phyloP scores from a whole-genome alignment of 1,140 invertebrate genomes.

The Panagrolaimus sp. region DNA sequence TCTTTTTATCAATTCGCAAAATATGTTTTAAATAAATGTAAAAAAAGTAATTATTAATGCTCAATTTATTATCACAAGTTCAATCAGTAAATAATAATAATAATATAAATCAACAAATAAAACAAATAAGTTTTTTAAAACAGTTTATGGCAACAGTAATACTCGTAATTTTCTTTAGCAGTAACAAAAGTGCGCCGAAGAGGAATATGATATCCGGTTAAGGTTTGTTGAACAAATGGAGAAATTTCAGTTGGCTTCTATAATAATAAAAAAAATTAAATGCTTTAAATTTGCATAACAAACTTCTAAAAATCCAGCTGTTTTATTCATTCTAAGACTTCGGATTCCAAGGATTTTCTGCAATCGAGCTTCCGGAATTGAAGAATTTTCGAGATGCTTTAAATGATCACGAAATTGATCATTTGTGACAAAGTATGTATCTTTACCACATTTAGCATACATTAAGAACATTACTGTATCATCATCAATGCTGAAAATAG shows the following conservation, averaged over 20 bases:
- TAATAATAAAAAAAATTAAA: not conserved
- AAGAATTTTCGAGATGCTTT: not conserved
- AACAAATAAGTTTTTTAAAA: too few species aligned
- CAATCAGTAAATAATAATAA: too few species aligned
- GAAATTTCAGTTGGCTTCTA: not conserved
- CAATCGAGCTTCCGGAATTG: not conserved
- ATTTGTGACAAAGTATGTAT: constrained; percentile 4
- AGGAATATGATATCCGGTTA: not conserved
- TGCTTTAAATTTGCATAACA: not conserved
- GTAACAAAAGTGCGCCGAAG: too few species aligned
- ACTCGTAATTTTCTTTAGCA: too few species aligned
- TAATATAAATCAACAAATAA: too few species aligned
- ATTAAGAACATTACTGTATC: not conserved
- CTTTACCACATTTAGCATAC: not conserved
- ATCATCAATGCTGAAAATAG: not conserved
- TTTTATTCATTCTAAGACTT: too few species aligned
- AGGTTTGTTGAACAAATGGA: constrained; percentile 2
- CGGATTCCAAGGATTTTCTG: not conserved
- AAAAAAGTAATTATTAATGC: too few species aligned
- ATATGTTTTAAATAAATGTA: too few species aligned
- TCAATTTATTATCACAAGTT: too few species aligned
- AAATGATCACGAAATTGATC: not conserved
- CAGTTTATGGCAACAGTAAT: too few species aligned
- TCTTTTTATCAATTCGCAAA: too few species aligned
- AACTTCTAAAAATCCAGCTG: not conserved